These are phyloP conservation scores for Hedychridium roseum DNA, from an alignment of 2,888 invertebrate species.

Conservation along the genomic window DNA sequence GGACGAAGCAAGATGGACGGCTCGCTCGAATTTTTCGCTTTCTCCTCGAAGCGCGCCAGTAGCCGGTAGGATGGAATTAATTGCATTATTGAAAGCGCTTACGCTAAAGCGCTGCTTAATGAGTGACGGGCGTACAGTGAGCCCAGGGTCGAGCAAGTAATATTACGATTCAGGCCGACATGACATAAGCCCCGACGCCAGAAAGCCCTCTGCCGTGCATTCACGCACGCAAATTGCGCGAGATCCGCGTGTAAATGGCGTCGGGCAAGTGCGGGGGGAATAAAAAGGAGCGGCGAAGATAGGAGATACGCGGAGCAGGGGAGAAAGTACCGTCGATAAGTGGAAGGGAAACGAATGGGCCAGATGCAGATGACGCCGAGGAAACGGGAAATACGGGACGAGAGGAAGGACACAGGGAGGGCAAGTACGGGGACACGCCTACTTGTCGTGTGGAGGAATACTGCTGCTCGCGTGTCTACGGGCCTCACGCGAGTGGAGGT, in stretches of 20 bases:
- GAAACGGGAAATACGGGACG: constrained; percentile 1
- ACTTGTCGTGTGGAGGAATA: background rate
- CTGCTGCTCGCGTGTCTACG: constrained; percentile 31
- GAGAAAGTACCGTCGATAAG: background rate
- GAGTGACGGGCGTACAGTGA: constrained; percentile 16
- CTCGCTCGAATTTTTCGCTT: too few species aligned
- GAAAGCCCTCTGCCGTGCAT: constrained; percentile 4
- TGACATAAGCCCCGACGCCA: constrained; percentile 41
- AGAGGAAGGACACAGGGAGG: constrained; percentile 11
- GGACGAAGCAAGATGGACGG: too few species aligned
- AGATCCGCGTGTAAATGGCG: background rate
- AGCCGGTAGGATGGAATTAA: too few species aligned
- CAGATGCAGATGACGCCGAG: background rate
- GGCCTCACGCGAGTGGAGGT: constrained; percentile 45
- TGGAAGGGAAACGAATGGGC: constrained; percentile 7
- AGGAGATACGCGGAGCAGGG: background rate
- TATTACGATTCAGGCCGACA: constrained; percentile 35
- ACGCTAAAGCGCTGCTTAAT: constrained; percentile 19
- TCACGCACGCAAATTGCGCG: background rate
- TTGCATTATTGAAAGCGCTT: constrained; percentile 35
- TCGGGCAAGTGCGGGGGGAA: background rate
- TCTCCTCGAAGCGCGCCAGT: too few species aligned
- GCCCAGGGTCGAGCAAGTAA: constrained; percentile 12
- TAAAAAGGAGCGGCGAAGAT: background rate
- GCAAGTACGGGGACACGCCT: constrained; percentile 24